A percentile compares a stretch with the other conserved stretches of the same genome.
phyloP scores from a whole-genome alignment of 2,888 invertebrate genomes.

The Chaetoderma sp. region DNA sequence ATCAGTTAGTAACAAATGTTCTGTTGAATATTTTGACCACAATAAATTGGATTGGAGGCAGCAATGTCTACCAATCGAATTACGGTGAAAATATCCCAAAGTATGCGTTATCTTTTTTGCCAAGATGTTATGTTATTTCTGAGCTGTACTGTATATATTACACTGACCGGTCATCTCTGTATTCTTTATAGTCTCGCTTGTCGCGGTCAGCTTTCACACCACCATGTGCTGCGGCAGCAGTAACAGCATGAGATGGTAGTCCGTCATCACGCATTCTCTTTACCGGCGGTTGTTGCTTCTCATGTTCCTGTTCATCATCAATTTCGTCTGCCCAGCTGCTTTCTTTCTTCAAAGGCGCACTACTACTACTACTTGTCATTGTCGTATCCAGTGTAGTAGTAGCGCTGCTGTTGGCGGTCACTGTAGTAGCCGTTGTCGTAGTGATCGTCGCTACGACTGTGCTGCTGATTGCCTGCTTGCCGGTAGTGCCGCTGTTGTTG shows the following conservation, averaged over 20 bases:
- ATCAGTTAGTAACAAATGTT: too few species aligned
- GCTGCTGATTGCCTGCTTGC: too few species aligned
- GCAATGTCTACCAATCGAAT: too few species aligned
- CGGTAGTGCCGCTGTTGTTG: too few species aligned
- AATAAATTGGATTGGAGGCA: too few species aligned
- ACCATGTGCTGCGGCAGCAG: neutral
- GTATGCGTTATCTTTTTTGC: too few species aligned
- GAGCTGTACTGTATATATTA: too few species aligned
- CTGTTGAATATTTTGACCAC: too few species aligned
- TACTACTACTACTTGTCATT: conserved; percentile 23
- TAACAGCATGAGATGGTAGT: neutral
- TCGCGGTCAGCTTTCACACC: conserved; percentile 28
- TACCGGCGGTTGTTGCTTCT: conserved; percentile 49
- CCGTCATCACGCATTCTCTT: conserved; percentile 57
- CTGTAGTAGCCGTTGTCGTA: too few species aligned
- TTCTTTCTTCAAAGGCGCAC: conserved; percentile 1
- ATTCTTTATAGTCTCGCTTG: conserved; percentile 35
- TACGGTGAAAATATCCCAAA: too few species aligned
- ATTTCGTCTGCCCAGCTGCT: conserved; percentile 27
- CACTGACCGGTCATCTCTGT: conserved; percentile 17
- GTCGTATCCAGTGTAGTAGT: conserved; percentile 68
- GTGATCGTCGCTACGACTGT: too few species aligned
- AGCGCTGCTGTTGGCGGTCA: conserved; percentile 22
- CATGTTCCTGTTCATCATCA: conserved; percentile 38
- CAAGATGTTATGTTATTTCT: too few species aligned